These are phyloP conservation scores for Drosophila quadrilineata DNA, from an alignment of 1,140 invertebrate genomes.

Conservation along the genomic window DNA sequence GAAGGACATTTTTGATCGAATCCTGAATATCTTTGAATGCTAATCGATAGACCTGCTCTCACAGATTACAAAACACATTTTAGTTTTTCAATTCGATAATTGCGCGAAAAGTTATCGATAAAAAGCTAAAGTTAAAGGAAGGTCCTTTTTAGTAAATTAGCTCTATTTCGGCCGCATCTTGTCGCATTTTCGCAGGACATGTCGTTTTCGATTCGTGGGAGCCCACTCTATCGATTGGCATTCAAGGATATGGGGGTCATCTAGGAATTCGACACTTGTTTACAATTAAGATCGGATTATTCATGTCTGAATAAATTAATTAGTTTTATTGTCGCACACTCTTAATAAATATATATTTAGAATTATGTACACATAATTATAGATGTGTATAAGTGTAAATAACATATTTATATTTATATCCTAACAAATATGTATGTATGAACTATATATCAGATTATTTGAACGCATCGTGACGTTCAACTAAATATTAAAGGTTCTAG, in stretches of 20 bases:
- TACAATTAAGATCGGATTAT: background rate
- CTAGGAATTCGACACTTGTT: no score
- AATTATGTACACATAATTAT: conserved; percentile 31
- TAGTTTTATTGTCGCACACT: conserved; percentile 80
- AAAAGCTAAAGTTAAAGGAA: no score
- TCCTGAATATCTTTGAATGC: background rate
- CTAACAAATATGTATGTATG: no score
- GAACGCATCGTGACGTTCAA: conserved; percentile 10
- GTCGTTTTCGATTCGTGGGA: no score
- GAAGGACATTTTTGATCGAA: background rate
- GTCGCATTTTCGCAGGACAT: no score
- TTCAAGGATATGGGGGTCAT: no score
- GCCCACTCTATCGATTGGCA: no score
- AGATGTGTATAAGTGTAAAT: conserved; percentile 23
- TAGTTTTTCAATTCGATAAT: background rate
- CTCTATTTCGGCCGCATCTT: background rate
- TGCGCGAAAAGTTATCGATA: background rate
- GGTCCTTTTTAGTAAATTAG: background rate
- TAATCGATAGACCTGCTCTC: background rate
- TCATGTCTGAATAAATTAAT: conserved; percentile 77
- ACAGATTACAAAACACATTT: background rate
- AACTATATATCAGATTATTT: conserved; percentile 42
- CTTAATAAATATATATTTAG: conserved; percentile 58
- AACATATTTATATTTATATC: conserved; percentile 47
- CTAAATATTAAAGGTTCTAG: conserved; percentile 26